Evolutionary conservation across 2,888 invertebrate species (phyloP), one percentile per base, ranked within the genome.

Genomic region (Tenthredo livida): DNA sequence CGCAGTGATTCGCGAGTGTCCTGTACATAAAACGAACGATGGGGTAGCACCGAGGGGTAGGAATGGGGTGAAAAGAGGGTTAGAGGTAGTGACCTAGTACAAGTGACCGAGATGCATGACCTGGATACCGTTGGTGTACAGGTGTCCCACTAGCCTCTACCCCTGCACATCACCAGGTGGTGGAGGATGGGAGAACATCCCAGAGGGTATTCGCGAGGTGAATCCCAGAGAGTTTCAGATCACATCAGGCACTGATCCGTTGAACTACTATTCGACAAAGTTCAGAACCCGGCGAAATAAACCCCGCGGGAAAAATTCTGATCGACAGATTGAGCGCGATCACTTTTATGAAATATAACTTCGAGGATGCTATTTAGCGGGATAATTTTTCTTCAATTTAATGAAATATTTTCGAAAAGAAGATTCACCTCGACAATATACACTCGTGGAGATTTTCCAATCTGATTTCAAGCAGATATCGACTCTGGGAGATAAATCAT

Each of bases 61-160:
- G 61, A 61, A 40, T 61, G 80, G 80, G 80, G 80, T 37, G 10
- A 43, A 80, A 80, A 80, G 80, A 80, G 80, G 80, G 80, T 80
- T 61, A 88, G 90, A 91, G 89, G 90, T 91, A 91, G 91, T 92
- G 92, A 92, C 92, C 92, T 91, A 92, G 91, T 92, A 89, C 90
- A 91, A 91, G 92, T 91, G 91, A 90, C 91, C 92, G 92, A 92
- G 91, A 92, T 92, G 91, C 92, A 92, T 92, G 92, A 92, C 92
- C 92, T 90, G 92, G 92, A 92, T 92, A 91, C 91, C 92, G 89
- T 86, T 86, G 86, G 87, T 89, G 89, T 91, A 92, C 92, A 92
- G 92, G 92, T 92, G 92, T 91, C 92, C 92, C 90, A 92, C 89
- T 92, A 91, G 89, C 92, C 92, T 91, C 92, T 88, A 90, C 88